Conservation (phyloP, 2,888 invertebrate genomes). For the Hypomecis atomaria region DNA sequence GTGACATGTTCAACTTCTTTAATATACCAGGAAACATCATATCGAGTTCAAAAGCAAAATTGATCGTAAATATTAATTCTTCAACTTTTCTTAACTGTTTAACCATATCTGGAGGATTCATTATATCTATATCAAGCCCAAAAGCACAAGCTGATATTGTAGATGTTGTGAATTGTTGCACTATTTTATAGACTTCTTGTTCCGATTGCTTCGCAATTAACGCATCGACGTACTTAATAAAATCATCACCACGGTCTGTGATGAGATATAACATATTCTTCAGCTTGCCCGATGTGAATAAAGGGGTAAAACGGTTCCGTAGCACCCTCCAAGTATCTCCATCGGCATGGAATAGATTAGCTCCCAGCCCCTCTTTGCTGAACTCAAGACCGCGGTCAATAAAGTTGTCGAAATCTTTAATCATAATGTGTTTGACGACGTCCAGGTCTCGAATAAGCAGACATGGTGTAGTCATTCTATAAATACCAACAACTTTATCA, state of each 20-base stretch:
- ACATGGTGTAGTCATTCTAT: slow-evolving; percentile 57
- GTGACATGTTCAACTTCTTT: slow-evolving; percentile 48
- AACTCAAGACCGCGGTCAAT: slow-evolving; percentile 58
- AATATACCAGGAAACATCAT: slow-evolving; percentile 60
- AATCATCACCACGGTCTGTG: slow-evolving; percentile 52
- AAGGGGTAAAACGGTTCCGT: slow-evolving; percentile 57
- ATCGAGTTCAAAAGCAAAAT: slow-evolving; percentile 47
- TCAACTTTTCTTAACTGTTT: slow-evolving; percentile 40
- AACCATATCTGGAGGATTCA: slow-evolving; percentile 36
- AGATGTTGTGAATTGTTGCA: slow-evolving; percentile 55
- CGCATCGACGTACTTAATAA: slow-evolving; percentile 46
- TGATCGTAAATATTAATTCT: slow-evolving; percentile 34
- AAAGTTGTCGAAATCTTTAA: slow-evolving; percentile 64
- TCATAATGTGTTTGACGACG: slow-evolving; percentile 59
- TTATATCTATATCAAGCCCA: slow-evolving; percentile 56
- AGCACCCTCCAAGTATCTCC: slow-evolving; percentile 60
- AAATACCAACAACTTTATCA: slow-evolving; percentile 64
- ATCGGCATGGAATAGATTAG: slow-evolving; percentile 60
- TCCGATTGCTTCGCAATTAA: slow-evolving; percentile 42
- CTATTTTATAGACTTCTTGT: slow-evolving; percentile 48
- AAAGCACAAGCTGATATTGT: slow-evolving; percentile 58
- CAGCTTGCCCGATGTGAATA: slow-evolving; percentile 65
- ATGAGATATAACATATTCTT: slow-evolving; percentile 65
- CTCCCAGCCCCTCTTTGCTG: slow-evolving; percentile 55
- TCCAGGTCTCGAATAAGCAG: slow-evolving; percentile 63